Percentiles rank a stretch among this genome's conserved stretches.
Conservation (phyloP, 2,113 vertebrate genomes). For the Nanorana parkeri region DNA sequence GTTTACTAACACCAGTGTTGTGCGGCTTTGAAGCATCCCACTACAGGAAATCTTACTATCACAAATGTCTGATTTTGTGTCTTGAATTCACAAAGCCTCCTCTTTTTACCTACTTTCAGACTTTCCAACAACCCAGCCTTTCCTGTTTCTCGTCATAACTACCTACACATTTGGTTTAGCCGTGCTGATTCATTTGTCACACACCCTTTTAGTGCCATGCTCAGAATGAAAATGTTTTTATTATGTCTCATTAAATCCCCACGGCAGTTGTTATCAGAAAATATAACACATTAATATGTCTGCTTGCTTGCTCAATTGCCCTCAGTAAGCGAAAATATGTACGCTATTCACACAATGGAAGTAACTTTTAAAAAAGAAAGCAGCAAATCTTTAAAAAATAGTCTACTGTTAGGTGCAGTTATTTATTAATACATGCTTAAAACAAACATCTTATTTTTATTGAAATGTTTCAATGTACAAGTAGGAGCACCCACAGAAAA, state of each 20-base stretch:
- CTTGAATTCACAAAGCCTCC: background rate
- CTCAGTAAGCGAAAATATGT: too few species aligned
- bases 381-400: too few species aligned
- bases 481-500: too few species aligned
- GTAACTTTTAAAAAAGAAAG: too few species aligned
- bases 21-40: background rate
- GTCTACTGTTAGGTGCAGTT: too few species aligned
- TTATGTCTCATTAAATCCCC: background rate
- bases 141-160: constrained; percentile 45
- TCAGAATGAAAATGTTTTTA: constrained; percentile 4
- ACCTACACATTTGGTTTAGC: constrained; percentile 51
- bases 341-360: too few species aligned
- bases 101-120: constrained; percentile 44
- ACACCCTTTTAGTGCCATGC: background rate
- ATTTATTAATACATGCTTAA: too few species aligned
- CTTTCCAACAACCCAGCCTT: constrained; percentile 49
- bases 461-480: too few species aligned
- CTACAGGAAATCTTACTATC: constrained; percentile 27
- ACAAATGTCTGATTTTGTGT: constrained; percentile 32
- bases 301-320: background rate
- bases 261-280: constrained; percentile 17
- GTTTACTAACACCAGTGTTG: background rate
- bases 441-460: too few species aligned
- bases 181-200: constrained; percentile 40
- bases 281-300: background rate